A percentile compares a stretch with the other conserved stretches of the same genome.
Conservation (phyloP, 2,888 invertebrate species). For the Caenorhabditis imperialis region DNA sequence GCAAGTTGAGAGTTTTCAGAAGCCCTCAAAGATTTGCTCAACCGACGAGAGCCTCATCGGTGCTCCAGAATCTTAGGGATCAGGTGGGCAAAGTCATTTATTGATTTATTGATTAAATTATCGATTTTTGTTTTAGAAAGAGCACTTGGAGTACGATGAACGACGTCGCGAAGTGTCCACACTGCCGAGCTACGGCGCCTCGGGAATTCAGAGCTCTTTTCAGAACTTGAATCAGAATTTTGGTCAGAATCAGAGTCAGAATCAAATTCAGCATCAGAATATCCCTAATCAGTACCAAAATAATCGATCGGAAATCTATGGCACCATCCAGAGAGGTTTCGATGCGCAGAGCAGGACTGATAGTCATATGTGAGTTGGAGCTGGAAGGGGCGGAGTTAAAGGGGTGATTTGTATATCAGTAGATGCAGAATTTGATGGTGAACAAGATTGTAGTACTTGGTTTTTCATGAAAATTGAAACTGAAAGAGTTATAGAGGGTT, state of each 20-base stretch:
- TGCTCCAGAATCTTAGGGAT: conserved; percentile 56
- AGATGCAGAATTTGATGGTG: no score
- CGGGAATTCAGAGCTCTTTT: no score
- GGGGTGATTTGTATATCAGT: no score
- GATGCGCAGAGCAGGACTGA: conserved; percentile 17
- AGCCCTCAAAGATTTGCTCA: conserved; percentile 2
- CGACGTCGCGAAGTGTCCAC: conserved; percentile 46
- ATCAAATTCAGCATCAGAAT: no score
- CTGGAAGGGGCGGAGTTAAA: no score
- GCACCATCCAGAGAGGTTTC: conserved; percentile 19
- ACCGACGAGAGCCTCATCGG: conserved; percentile 46
- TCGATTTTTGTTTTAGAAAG: conserved; percentile 21
- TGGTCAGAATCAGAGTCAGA: no score
- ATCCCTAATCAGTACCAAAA: no score
- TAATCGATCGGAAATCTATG: conserved; percentile 19
- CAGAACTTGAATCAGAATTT: no score
- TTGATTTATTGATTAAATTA: background rate
- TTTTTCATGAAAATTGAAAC: no score
- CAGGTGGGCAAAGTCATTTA: no score
- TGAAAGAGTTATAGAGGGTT: no score
- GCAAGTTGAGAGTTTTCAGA: background rate
- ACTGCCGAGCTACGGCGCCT: conserved; percentile 23
- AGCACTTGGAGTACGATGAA: conserved; percentile 43
- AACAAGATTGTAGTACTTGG: no score
- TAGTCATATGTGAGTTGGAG: conserved; percentile 27